Percentiles rank a stretch among this genome's conserved stretches.
Conservation (phyloP, 2,113 vertebrate species). For the Potamarius usumacintae region DNA sequence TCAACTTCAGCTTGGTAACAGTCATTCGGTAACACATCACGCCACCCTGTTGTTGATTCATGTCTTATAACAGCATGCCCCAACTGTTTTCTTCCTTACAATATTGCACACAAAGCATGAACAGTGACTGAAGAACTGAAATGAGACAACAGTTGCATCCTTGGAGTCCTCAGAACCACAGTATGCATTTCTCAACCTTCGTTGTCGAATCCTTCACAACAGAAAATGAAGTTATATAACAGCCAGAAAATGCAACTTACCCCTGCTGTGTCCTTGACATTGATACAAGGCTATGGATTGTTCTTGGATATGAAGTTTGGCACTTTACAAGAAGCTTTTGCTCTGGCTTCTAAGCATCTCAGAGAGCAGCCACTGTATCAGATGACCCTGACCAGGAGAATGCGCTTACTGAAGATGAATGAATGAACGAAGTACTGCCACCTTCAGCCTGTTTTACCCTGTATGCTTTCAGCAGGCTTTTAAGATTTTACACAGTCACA, state of each 20-base stretch:
- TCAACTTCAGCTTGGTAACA: neutral
- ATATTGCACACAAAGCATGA: neutral
- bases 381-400: neutral
- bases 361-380: neutral
- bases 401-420: neutral
- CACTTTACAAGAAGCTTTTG: neutral
- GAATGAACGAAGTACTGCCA: neutral
- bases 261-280: neutral
- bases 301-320: neutral
- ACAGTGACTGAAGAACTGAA: neutral
- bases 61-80: neutral
- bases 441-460: neutral
- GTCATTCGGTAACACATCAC: neutral
- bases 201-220: neutral
- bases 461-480: neutral
- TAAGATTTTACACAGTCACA: neutral
- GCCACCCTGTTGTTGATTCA: neutral
- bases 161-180: neutral
- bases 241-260: neutral
- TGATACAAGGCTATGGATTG: conserved; percentile 8
- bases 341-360: neutral
- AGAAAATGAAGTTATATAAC: neutral
- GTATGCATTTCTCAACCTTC: neutral
- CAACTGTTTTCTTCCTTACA: no score
- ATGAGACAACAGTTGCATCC: neutral